A percentile compares a stretch with the other conserved stretches of the same genome.
Conservation (phyloP, 2,797 vertebrate genomes). For the Peromyscus melanophrys region DNA sequence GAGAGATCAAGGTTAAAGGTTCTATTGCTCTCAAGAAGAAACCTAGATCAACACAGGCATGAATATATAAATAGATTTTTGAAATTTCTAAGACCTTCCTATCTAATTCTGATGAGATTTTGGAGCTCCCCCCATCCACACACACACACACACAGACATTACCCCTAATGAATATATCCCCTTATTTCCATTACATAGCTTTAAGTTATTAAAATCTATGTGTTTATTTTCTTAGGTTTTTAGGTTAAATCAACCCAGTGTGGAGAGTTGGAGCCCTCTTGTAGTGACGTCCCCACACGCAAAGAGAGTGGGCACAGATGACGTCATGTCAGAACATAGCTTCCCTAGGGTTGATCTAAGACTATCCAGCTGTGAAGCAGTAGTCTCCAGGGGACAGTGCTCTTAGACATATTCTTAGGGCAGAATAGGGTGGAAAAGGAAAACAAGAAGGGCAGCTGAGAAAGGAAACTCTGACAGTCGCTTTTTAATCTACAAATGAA, state of each 20-base stretch:
- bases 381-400: slow-evolving; percentile 72
- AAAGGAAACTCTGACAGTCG: slow-evolving; percentile 48
- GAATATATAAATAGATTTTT: slow-evolving; percentile 4
- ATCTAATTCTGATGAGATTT: slow-evolving; percentile 14
- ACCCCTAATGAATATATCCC: not conserved
- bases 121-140: not conserved
- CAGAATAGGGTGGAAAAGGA: slow-evolving; percentile 58
- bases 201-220: not conserved
- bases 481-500: not conserved
- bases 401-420: slow-evolving; percentile 64
- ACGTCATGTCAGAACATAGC: slow-evolving; percentile 80
- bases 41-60: not conserved
- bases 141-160: no score
- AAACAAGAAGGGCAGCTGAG: slow-evolving; percentile 40
- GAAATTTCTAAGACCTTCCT: not conserved
- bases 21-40: slow-evolving; percentile 1
- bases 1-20: not conserved
- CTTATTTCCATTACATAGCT: not conserved
- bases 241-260: slow-evolving; percentile 15
- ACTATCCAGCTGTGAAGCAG: slow-evolving; percentile 79
- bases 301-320: slow-evolving; percentile 74
- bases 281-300: not conserved
- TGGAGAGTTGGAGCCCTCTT: not conserved
- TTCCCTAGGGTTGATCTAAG: slow-evolving; percentile 87
- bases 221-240: slow-evolving; percentile 6